Percentiles rank a stretch among this genome's conserved stretches.
phyloP scores from a whole-genome alignment of 2,797 vertebrate species.

The Chrosomus eos region DNA sequence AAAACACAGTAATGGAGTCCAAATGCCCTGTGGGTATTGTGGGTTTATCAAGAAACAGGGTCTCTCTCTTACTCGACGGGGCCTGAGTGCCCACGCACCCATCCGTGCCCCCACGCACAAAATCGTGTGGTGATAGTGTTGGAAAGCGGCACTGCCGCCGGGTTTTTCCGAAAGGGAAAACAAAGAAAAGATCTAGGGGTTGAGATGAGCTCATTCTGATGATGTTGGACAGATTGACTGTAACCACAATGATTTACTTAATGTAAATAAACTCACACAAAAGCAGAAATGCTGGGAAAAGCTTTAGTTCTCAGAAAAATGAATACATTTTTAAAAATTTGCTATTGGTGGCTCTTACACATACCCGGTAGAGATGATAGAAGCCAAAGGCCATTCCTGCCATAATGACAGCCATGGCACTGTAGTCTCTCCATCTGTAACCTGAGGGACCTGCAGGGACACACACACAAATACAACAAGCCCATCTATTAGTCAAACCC shows the following conservation, averaged over 20 bases:
- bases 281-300: background rate
- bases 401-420: constrained; percentile 92
- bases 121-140: constrained; percentile 72
- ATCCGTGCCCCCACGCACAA: constrained; percentile 65
- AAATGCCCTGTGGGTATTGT: constrained; percentile 76
- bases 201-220: constrained; percentile 75
- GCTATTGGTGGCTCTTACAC: constrained; percentile 32
- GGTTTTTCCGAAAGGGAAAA: constrained; percentile 62
- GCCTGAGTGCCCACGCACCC: constrained; percentile 11
- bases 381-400: constrained; percentile 93
- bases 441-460: constrained; percentile 76
- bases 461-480: constrained; percentile 53
- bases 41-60: constrained; percentile 74
- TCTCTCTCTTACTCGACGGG: constrained; percentile 56
- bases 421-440: constrained; percentile 95
- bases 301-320: constrained; percentile 5
- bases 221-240: constrained; percentile 69
- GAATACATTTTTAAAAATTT: background rate
- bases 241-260: constrained; percentile 61
- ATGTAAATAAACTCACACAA: constrained; percentile 5
- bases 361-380: constrained; percentile 95
- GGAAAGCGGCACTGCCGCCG: constrained; percentile 66
- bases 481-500: constrained; percentile 5
- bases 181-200: constrained; percentile 61
- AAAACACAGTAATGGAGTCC: constrained; percentile 80